A percentile compares a stretch with the other conserved stretches of the same genome.
Conservation (phyloP, 1,140 invertebrate genomes). For the Limonius californicus region DNA sequence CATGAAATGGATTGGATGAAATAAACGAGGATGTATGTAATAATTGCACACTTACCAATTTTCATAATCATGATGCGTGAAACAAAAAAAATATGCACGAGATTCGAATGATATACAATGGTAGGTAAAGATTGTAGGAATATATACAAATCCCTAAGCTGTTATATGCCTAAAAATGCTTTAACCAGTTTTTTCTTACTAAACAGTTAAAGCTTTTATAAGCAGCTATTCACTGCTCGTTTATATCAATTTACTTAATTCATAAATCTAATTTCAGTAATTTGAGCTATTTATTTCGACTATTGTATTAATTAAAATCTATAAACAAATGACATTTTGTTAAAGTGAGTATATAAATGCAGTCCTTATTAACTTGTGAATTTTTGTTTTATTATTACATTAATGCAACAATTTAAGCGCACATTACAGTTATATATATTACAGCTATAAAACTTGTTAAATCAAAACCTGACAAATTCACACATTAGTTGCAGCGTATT, state of each 20-base stretch:
- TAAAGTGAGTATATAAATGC: background rate
- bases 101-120: conserved; percentile 23
- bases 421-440: conserved; percentile 8
- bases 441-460: background rate
- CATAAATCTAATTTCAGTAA: no score
- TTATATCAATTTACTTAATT: no score
- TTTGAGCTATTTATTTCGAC: no score
- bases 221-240: background rate
- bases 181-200: background rate
- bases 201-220: background rate
- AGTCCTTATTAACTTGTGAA: background rate
- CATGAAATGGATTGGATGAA: conserved; percentile 15
- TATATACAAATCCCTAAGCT: background rate
- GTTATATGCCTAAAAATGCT: background rate
- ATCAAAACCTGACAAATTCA: conserved; percentile 5
- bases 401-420: background rate
- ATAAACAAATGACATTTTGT: no score
- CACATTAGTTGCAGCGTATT: conserved; percentile 17
- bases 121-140: background rate
- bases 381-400: background rate
- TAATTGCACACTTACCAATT: conserved; percentile 48
- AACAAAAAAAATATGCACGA: conserved; percentile 42
- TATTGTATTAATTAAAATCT: no score
- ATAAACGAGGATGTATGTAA: background rate
- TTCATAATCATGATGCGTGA: conserved; percentile 51